These are phyloP conservation scores for Siphlonurus alternatus DNA, from an alignment of 2,888 invertebrate species.

Conservation along the genomic window DNA sequence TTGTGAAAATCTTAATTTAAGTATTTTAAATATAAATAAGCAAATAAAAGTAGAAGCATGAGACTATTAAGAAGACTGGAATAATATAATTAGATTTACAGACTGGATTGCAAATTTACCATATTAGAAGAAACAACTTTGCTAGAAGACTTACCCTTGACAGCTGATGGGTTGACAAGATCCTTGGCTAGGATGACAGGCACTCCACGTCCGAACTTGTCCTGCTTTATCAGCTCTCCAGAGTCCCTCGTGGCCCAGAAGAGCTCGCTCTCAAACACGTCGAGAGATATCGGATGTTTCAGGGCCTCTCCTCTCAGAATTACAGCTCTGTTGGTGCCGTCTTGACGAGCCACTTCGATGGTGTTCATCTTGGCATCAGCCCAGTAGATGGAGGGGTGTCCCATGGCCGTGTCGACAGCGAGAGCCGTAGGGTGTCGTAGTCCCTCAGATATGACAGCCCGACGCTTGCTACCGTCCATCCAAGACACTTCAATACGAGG, in stretches of 20 bases:
- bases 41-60: too few species aligned
- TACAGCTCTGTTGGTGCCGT: conserved; percentile 58
- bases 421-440: conserved; percentile 79
- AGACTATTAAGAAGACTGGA: too few species aligned
- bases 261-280: conserved; percentile 83
- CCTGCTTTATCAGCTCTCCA: conserved; percentile 74
- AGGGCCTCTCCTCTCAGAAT: conserved; percentile 48
- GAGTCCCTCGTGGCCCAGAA: conserved; percentile 87
- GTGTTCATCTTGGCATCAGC: conserved; percentile 83
- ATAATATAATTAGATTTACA: too few species aligned
- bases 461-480: conserved; percentile 89
- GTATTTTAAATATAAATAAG: too few species aligned
- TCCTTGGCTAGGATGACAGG: conserved; percentile 67
- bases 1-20: too few species aligned
- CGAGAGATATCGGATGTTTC: conserved; percentile 69
- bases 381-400: conserved; percentile 77
- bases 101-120: too few species aligned
- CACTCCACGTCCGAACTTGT: conserved; percentile 93
- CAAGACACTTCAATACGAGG: conserved; percentile 79
- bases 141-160: conserved; percentile 61
- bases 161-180: conserved; percentile 68
- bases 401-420: conserved; percentile 78
- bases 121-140: too few species aligned
- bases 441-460: conserved; percentile 61
- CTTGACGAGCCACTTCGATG: conserved; percentile 69